A percentile compares a stretch with the other conserved stretches of the same genome.
These are phyloP conservation scores for Gymnothorax reevesii DNA, from an alignment of 2,797 vertebrate species.

Conservation along the genomic window DNA sequence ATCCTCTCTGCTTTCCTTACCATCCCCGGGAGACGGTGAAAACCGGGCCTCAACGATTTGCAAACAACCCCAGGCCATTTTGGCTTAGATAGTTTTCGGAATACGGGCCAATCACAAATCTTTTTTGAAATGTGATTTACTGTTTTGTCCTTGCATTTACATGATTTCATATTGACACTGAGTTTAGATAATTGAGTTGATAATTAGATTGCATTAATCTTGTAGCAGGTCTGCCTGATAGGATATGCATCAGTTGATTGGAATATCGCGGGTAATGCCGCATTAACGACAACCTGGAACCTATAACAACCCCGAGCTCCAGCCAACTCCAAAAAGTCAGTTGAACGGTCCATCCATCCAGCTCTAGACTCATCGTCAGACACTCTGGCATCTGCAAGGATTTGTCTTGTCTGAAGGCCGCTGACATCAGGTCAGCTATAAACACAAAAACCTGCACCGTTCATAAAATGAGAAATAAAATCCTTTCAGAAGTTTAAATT, in stretches of 20 bases:
- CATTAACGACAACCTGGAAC: neutral
- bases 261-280: neutral
- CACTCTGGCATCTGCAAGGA: neutral
- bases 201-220: neutral
- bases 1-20: neutral
- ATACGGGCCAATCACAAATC: neutral
- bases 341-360: neutral
- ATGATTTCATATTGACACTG: neutral
- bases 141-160: neutral
- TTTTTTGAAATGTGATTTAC: neutral
- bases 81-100: neutral
- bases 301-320: neutral
- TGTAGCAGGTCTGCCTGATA: neutral
- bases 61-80: neutral
- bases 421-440: neutral
- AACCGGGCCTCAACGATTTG: neutral
- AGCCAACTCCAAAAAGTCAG: neutral
- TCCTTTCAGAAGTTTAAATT: neutral
- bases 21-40: neutral
- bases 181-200: neutral
- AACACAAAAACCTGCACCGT: neutral
- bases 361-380: neutral
- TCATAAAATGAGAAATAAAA: neutral
- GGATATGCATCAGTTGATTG: neutral
- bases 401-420: neutral